Percentiles rank a stretch among this genome's conserved stretches.
These are phyloP conservation scores for Fulmarus glacialis DNA, from an alignment of 2,113 vertebrate genomes.

Conservation along the genomic window DNA sequence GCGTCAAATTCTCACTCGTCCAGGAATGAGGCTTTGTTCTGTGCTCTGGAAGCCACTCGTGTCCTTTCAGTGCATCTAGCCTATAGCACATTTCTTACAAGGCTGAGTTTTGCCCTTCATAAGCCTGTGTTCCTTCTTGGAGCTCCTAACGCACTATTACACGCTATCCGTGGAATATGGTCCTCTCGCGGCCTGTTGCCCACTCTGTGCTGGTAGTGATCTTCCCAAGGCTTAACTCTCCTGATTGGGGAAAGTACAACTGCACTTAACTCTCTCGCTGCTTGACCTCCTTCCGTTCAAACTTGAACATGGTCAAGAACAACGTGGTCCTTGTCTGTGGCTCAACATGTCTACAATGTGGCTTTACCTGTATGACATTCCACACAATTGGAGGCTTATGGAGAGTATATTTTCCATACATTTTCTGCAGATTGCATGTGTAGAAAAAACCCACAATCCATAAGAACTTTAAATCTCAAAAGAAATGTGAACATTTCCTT, in stretches of 20 bases:
- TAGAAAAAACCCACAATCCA: neutral
- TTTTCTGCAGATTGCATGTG: neutral
- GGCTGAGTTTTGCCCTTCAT: neutral
- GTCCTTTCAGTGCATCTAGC: neutral
- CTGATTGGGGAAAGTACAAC: neutral
- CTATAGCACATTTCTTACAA: rapidly evolving
- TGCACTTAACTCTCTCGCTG: neutral
- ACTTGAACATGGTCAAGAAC: neutral
- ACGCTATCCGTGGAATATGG: rapidly evolving
- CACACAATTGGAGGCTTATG: neutral
- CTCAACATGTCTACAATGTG: neutral
- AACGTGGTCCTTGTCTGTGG: rapidly evolving
- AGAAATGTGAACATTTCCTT: neutral
- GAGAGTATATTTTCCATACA: neutral
- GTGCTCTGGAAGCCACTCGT: neutral
- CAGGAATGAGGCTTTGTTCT: neutral
- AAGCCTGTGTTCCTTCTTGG: neutral
- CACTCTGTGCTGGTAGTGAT: neutral
- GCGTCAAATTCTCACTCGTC: neutral
- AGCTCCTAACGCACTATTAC: rapidly evolving
- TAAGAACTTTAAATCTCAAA: neutral
- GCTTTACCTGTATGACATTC: neutral
- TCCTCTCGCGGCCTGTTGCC: neutral
- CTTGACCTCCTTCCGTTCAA: neutral
- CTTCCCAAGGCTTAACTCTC: neutral